Conservation (phyloP, 2,113 vertebrate species). For the Cromileptes altivelis region DNA sequence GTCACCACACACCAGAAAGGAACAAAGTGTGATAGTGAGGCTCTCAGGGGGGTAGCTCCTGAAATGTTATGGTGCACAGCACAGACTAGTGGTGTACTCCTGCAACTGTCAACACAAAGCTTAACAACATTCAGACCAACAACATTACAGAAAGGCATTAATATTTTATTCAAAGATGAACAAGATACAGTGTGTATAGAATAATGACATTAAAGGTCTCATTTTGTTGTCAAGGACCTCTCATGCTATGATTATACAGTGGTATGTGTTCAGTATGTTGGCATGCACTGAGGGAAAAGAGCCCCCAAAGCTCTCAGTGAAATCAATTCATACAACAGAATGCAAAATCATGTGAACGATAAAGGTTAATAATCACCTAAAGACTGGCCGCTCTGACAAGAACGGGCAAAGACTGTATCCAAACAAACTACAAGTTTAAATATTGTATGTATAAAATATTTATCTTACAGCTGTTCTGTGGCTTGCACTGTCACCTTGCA, state of each 20-base stretch:
- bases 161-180: slow-evolving; percentile 83
- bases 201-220: slow-evolving; percentile 61
- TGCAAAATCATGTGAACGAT: slow-evolving; percentile 54
- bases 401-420: slow-evolving; percentile 45
- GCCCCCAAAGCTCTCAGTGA: slow-evolving; percentile 55
- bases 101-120: slow-evolving; percentile 20
- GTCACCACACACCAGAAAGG: neutral
- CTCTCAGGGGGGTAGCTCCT: neutral
- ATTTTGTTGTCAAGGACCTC: slow-evolving; percentile 38
- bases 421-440: slow-evolving; percentile 64
- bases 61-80: slow-evolving; percentile 39
- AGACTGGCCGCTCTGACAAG: slow-evolving; percentile 50
- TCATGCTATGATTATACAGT: slow-evolving; percentile 74
- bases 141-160: slow-evolving; percentile 74
- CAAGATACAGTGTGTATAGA: slow-evolving; percentile 80
- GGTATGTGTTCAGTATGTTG: slow-evolving; percentile 66
- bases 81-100: slow-evolving; percentile 38
- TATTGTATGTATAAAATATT: slow-evolving; percentile 66
- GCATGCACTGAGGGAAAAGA: slow-evolving; percentile 77
- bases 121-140: slow-evolving; percentile 11
- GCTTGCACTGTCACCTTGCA: slow-evolving; percentile 39
- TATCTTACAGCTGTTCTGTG: slow-evolving; percentile 62
- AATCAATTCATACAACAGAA: slow-evolving; percentile 51
- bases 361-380: slow-evolving; percentile 45
- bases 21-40: slow-evolving; percentile 13